A percentile compares a stretch with the other conserved stretches of the same genome.
phyloP scores from a whole-genome alignment of 2,113 vertebrate genomes.

The Myotis davidii region DNA sequence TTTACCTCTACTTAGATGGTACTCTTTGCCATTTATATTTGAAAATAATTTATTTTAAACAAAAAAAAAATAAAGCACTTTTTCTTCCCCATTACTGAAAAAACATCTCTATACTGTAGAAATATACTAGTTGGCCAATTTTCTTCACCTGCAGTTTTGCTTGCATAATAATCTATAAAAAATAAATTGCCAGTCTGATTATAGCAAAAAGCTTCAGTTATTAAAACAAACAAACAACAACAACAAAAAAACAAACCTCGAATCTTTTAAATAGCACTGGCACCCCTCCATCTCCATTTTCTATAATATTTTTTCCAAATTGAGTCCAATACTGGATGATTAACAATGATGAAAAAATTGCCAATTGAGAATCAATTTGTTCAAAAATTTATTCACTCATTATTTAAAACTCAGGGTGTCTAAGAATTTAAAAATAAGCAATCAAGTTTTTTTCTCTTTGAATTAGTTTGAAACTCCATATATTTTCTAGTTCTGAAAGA shows the following conservation, averaged over 20 bases:
- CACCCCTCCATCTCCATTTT: not conserved
- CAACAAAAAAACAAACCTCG: too few relatives aligned
- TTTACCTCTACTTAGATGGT: not conserved
- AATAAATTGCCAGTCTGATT: slow-evolving; percentile 6
- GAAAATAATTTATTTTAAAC: slow-evolving; percentile 15
- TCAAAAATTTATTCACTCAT: not conserved
- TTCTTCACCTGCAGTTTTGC: not conserved
- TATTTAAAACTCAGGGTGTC: not conserved
- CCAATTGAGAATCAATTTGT: not conserved
- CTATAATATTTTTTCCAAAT: not conserved
- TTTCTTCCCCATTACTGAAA: not conserved
- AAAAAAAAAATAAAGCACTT: not conserved
- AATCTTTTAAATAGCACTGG: not conserved
- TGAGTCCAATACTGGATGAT: not conserved
- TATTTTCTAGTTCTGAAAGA: not conserved
- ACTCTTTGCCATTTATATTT: not conserved
- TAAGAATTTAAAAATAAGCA: slow-evolving; percentile 6
- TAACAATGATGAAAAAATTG: not conserved
- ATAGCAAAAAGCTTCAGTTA: not conserved
- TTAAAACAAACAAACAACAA: not conserved
- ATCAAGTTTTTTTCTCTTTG: not conserved
- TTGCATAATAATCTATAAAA: slow-evolving; percentile 25
- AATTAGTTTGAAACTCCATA: not conserved
- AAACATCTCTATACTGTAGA: not conserved
- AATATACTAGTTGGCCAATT: not conserved